A percentile compares a stretch with the other conserved stretches of the same genome.
Evolutionary conservation across 2,888 invertebrate species (phyloP).

Genomic region (Ennomos erosarius): DNA sequence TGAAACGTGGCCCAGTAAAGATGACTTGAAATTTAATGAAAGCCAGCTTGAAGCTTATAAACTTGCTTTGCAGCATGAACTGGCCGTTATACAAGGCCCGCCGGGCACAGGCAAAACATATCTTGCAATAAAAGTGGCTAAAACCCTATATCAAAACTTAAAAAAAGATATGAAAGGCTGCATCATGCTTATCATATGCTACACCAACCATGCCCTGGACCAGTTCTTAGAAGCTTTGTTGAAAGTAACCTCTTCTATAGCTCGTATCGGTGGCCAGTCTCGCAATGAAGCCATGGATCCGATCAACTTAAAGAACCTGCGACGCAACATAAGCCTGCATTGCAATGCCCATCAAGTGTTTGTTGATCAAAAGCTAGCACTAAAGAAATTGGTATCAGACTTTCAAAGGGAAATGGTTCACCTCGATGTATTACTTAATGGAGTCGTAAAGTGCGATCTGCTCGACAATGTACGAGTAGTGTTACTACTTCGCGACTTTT

Average conservation of each 20-base stretch:
- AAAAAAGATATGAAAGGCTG: slow-evolving; percentile 41
- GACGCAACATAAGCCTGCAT: slow-evolving; percentile 35
- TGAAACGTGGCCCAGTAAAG: slow-evolving; percentile 77
- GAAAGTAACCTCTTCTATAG: slow-evolving; percentile 83
- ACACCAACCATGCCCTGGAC: slow-evolving; percentile 94
- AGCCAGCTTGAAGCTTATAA: slow-evolving; percentile 88
- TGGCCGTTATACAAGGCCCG: slow-evolving; percentile 93
- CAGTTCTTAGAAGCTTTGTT: slow-evolving; percentile 91
- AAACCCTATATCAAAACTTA: slow-evolving; percentile 86
- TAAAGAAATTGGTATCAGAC: slow-evolving; percentile 45
- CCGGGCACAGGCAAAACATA: slow-evolving; percentile 95
- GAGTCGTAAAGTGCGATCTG: slow-evolving; percentile 51
- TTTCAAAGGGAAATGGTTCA: slow-evolving; percentile 51
- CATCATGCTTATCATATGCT: slow-evolving; percentile 91
- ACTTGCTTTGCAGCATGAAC: slow-evolving; percentile 88
- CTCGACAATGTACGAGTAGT: slow-evolving; percentile 42
- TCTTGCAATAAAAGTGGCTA: slow-evolving; percentile 89
- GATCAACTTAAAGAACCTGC: slow-evolving; percentile 73
- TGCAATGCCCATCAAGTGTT: slow-evolving; percentile 42
- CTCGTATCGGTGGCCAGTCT: slow-evolving; percentile 89
- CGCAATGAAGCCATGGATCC: slow-evolving; percentile 76
- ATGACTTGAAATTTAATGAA: slow-evolving; percentile 83
- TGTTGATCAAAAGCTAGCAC: slow-evolving; percentile 46
- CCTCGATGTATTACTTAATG: slow-evolving; percentile 55
- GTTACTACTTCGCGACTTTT: slow-evolving; percentile 42